phyloP scores from a whole-genome alignment of 2,888 invertebrate species.

The Heliconius sara region DNA sequence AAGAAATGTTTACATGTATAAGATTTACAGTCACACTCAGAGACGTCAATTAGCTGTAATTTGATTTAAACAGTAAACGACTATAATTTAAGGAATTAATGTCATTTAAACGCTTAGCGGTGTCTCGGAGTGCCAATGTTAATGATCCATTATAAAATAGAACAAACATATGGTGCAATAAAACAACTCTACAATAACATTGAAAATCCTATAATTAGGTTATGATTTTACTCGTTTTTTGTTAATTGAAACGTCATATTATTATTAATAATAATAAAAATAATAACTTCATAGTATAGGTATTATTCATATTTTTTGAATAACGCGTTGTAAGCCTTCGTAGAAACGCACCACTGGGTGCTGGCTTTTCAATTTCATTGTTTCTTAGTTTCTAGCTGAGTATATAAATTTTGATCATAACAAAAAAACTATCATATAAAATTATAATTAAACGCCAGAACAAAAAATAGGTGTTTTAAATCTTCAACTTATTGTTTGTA shows the following conservation, averaged over 20 bases:
- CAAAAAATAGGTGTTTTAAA: not conserved
- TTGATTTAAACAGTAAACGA: not conserved
- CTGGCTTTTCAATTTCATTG: conserved; percentile 26
- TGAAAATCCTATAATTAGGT: not conserved
- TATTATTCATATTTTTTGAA: conserved; percentile 9
- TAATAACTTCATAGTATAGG: not conserved
- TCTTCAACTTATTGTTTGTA: not conserved
- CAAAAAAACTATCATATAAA: conserved; percentile 50
- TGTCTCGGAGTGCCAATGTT: not conserved
- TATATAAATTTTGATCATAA: conserved; percentile 77
- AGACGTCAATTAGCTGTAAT: not conserved
- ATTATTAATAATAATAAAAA: conserved; percentile 10
- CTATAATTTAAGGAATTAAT: not conserved
- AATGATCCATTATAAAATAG: not conserved
- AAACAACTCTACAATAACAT: not conserved
- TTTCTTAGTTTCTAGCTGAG: conserved; percentile 67
- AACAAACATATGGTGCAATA: conserved; percentile 2
- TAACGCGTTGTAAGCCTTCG: conserved; percentile 21
- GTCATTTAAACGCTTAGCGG: not conserved
- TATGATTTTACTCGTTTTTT: not conserved
- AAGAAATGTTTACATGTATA: conserved; percentile 27
- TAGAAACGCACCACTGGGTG: conserved; percentile 2
- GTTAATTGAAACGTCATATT: not conserved
- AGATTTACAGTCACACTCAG: not conserved
- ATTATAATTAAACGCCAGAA: conserved; percentile 25